Conservation (phyloP, 2,888 invertebrate genomes). For the Unio delphinus region DNA sequence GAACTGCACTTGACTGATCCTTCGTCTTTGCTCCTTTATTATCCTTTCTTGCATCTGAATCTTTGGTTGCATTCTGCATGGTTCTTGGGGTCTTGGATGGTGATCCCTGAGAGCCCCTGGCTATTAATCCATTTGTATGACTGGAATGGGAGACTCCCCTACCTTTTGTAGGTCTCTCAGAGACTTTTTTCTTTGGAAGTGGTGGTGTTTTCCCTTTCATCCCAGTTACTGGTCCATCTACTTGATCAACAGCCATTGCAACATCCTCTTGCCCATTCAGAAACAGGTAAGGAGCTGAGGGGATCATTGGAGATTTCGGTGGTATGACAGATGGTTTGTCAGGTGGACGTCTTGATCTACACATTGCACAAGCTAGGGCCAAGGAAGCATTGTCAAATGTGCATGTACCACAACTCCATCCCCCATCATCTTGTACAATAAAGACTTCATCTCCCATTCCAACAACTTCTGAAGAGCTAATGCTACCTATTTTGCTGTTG, state of each 20-base stretch:
- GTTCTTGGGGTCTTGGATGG: too few relatives aligned
- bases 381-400: conserved; percentile 85
- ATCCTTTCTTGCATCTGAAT: too few relatives aligned
- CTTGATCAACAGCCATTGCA: not conserved
- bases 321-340: conserved; percentile 3
- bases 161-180: too few relatives aligned
- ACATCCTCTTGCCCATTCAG: not conserved
- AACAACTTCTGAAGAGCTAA: not conserved
- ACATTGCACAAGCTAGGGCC: conserved; percentile 85
- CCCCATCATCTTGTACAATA: conserved; percentile 2
- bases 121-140: too few relatives aligned
- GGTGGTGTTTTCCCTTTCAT: not conserved
- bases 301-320: conserved; percentile 3
- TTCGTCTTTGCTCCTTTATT: too few relatives aligned
- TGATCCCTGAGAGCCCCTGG: too few relatives aligned
- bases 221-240: not conserved
- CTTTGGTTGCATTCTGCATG: too few relatives aligned
- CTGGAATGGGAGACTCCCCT: too few relatives aligned
- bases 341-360: conserved; percentile 75
- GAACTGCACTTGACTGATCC: not conserved
- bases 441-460: not conserved
- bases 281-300: not conserved
- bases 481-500: not conserved
- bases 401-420: conserved; percentile 90
- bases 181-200: too few relatives aligned